phyloP scores from a whole-genome alignment of 2,113 vertebrate genomes.

The Oostethus manadensis region DNA sequence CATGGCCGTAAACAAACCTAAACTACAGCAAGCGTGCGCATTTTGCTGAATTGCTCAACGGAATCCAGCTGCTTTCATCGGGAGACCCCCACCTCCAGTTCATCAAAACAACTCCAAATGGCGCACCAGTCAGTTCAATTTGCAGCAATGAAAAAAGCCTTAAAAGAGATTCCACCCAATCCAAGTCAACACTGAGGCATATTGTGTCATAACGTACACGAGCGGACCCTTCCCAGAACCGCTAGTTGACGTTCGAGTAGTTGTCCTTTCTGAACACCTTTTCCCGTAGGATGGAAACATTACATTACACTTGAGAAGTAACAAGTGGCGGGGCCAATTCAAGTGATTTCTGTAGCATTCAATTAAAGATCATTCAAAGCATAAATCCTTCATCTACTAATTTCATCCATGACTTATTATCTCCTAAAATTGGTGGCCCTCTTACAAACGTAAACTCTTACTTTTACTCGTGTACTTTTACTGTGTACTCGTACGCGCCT shows the following conservation, averaged over 20 bases:
- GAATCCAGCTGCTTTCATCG: constrained; percentile 18
- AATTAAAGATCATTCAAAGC: no score
- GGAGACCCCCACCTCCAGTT: constrained; percentile 38
- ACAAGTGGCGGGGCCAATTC: no score
- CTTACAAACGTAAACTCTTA: no score
- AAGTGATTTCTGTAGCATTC: no score
- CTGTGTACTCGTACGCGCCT: no score
- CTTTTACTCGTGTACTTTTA: no score
- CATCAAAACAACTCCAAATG: constrained; percentile 56
- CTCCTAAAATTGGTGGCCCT: no score
- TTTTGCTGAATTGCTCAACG: not conserved
- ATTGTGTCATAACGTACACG: constrained; percentile 3
- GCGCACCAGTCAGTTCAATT: constrained; percentile 48
- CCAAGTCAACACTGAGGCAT: constrained; percentile 46
- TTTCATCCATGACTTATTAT: no score
- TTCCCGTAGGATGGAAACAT: not conserved
- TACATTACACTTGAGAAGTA: no score
- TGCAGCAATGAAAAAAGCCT: constrained; percentile 55
- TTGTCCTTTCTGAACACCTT: not conserved
- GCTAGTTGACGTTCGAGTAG: no score
- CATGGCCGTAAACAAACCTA: not conserved
- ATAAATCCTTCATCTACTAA: no score
- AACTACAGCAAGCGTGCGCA: no score
- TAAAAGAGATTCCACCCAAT: constrained; percentile 53
- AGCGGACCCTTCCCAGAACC: not conserved